These are phyloP conservation scores for Coranthus polyacanthus DNA, from an alignment of 2,797 vertebrate genomes.

Conservation along the genomic window DNA sequence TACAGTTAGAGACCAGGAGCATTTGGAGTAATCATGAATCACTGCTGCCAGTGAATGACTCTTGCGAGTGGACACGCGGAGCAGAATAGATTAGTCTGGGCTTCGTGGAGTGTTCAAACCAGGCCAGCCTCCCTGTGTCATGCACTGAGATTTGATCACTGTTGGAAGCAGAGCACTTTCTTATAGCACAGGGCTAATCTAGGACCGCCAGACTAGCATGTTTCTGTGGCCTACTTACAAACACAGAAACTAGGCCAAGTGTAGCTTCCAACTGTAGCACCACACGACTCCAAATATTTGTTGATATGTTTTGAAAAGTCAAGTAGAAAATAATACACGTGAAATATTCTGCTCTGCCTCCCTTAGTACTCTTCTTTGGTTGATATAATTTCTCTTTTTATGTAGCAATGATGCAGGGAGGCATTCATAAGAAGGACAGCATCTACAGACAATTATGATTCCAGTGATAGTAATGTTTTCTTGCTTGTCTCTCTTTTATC, in stretches of 20 bases:
- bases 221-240: conserved; percentile 78
- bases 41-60: conserved; percentile 14
- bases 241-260: conserved; percentile 76
- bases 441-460: neutral
- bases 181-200: conserved; percentile 65
- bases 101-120: conserved; percentile 57
- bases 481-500: conserved; percentile 30
- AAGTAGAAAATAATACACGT: conserved; percentile 19
- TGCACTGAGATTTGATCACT: conserved; percentile 69
- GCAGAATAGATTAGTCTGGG: conserved; percentile 59
- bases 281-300: conserved; percentile 34
- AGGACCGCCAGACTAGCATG: conserved; percentile 56
- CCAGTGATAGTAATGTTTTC: neutral
- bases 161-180: conserved; percentile 70
- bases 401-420: no score
- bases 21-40: conserved; percentile 25
- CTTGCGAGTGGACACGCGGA: conserved; percentile 24
- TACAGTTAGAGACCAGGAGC: conserved; percentile 26
- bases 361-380: neutral
- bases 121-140: conserved; percentile 63
- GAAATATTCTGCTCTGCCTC: conserved; percentile 13
- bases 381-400: neutral
- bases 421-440: no score
- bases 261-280: conserved; percentile 54
- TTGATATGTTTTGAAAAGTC: conserved; percentile 57